Conservation (phyloP, 2,888 invertebrate genomes). For the Heterodera filipjevi region DNA sequence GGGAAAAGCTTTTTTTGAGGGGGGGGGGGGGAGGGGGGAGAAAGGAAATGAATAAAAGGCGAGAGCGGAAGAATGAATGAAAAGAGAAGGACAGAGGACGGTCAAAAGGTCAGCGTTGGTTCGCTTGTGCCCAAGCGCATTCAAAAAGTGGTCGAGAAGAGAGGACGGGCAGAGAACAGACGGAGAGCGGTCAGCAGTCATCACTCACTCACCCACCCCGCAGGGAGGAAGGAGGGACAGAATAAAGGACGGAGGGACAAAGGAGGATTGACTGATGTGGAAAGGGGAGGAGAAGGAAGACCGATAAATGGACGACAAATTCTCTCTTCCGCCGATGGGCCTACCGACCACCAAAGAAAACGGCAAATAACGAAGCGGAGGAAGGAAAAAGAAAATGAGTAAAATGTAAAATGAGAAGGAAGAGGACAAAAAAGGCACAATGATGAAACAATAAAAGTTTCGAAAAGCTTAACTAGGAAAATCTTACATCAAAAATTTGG, state of each 20-base stretch:
- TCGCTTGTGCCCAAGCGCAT: slow-evolving; percentile 8
- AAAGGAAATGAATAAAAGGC: background rate
- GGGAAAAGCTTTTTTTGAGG: background rate
- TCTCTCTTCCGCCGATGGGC: background rate
- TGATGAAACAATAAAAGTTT: background rate
- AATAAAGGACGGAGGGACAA: background rate
- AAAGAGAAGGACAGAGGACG: background rate
- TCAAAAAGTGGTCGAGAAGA: slow-evolving; percentile 20
- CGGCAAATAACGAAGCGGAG: background rate
- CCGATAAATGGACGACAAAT: slow-evolving; percentile 19
- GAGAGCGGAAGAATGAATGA: background rate
- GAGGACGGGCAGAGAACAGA: slow-evolving; percentile 9
- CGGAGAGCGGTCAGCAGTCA: slow-evolving; percentile 9
- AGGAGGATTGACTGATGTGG: slow-evolving; percentile 16
- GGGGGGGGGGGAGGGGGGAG: background rate
- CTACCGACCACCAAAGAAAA: slow-evolving; percentile 6
- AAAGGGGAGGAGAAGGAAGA: background rate
- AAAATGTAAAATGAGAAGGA: background rate
- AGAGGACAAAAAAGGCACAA: background rate
- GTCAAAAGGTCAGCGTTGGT: slow-evolving; percentile 19
- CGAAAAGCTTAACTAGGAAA: background rate
- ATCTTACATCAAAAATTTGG: too few species aligned
- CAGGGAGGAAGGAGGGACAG: slow-evolving; percentile 1
- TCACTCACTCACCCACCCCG: slow-evolving; percentile 2
- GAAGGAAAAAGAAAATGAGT: slow-evolving; percentile 7